Evolutionary conservation across 2,888 invertebrate species (phyloP).

Genomic region (Leucoma salicis): DNA sequence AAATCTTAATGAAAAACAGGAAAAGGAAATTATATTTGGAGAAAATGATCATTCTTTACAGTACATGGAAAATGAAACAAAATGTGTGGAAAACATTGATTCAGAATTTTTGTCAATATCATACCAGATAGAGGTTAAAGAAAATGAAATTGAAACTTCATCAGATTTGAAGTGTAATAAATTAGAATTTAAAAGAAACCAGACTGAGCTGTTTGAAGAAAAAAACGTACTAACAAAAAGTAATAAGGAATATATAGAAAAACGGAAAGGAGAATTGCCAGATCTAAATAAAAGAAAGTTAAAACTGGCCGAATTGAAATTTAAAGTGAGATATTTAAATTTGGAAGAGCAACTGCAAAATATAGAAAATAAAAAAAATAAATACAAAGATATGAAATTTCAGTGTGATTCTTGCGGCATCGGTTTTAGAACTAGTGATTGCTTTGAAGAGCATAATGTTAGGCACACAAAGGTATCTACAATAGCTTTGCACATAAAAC

Average conservation of each 20-base stretch:
- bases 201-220: not conserved
- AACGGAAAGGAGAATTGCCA: no score
- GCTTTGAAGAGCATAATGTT: slow-evolving; percentile 15
- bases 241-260: not conserved
- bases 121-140: not conserved
- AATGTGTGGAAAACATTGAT: not conserved
- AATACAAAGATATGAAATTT: slow-evolving; percentile 22
- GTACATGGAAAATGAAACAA: not conserved
- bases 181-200: not conserved
- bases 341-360: slow-evolving; percentile 27
- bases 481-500: no score
- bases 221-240: not conserved
- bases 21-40: not conserved
- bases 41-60: not conserved
- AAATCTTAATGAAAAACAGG: no score
- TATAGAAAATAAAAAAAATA: slow-evolving; percentile 27
- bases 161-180: not conserved
- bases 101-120: not conserved
- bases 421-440: slow-evolving; percentile 21
- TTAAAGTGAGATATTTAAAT: slow-evolving; percentile 29
- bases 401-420: slow-evolving; percentile 25
- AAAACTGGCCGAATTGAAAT: slow-evolving; percentile 22
- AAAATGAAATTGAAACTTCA: not conserved
- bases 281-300: slow-evolving; percentile 4
- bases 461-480: slow-evolving; percentile 21